phyloP scores from a whole-genome alignment of 2,888 invertebrate species.

The Adelognathus sp. region DNA sequence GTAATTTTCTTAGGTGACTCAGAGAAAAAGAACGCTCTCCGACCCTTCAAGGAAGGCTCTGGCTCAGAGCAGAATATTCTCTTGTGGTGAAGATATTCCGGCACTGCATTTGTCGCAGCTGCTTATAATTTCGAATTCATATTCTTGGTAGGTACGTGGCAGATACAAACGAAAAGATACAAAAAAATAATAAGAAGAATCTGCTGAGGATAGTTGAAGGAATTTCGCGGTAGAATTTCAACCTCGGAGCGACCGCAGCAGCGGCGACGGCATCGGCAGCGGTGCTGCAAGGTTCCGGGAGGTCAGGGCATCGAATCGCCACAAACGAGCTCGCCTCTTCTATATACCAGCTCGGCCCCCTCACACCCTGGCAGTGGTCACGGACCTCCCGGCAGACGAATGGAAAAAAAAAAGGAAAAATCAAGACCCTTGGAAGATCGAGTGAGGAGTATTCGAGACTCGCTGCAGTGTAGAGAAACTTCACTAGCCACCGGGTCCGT shows the following conservation, averaged over 20 bases:
- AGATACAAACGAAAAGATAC: conserved; percentile 24
- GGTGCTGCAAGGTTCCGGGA: conserved; percentile 52
- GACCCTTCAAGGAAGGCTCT: no score
- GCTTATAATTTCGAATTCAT: conserved; percentile 36
- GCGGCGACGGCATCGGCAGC: conserved; percentile 6
- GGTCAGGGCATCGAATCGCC: conserved; percentile 59
- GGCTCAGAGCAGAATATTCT: no score
- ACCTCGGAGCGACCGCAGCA: conserved; percentile 39
- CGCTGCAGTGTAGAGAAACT: conserved; percentile 22
- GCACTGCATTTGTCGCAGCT: neutral
- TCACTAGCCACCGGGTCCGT: conserved; percentile 3
- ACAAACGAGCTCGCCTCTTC: conserved; percentile 53
- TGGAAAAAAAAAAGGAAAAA: conserved; percentile 38
- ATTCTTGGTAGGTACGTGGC: conserved; percentile 5
- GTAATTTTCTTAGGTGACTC: no score
- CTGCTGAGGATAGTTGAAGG: conserved; percentile 38
- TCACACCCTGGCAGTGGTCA: conserved; percentile 18
- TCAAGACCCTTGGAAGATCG: conserved; percentile 44
- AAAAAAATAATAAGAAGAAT: conserved; percentile 26
- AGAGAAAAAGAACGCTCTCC: no score
- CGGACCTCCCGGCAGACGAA: conserved; percentile 53
- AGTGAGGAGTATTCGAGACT: conserved; percentile 31
- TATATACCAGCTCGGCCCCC: conserved; percentile 13
- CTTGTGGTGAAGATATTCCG: no score
- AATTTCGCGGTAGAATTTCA: conserved; percentile 50